Evolutionary conservation across 1,140 invertebrate species (phyloP).

Genomic region (Bombyx mandarina): DNA sequence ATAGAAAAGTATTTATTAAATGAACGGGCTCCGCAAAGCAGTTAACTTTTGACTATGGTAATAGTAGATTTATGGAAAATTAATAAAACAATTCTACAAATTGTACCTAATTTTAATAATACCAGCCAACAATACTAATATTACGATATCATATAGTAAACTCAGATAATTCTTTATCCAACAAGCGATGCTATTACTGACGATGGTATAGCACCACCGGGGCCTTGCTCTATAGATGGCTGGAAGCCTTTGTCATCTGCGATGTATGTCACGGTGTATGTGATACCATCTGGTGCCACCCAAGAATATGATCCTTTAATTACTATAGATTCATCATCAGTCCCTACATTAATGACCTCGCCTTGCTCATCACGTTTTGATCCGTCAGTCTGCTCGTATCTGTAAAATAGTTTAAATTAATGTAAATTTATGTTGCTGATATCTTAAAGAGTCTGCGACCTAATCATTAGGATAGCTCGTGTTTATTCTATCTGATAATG

Average conservation of each 20-base stretch:
- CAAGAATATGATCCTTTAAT: constrained; percentile 64
- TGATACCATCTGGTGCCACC: constrained; percentile 65
- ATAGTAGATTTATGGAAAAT: too few relatives aligned
- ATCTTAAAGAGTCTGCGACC: too few relatives aligned
- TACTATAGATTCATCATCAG: constrained; percentile 30
- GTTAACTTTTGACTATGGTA: too few relatives aligned
- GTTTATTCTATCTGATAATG: too few relatives aligned
- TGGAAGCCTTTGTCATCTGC: constrained; percentile 81
- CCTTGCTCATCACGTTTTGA: constrained; percentile 73
- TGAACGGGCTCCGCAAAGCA: too few relatives aligned
- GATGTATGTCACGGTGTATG: constrained; percentile 75
- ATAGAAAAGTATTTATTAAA: too few relatives aligned
- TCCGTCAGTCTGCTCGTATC: constrained; percentile 69
- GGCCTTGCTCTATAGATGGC: constrained; percentile 65
- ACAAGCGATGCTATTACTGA: constrained; percentile 25
- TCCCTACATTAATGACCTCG: constrained; percentile 65
- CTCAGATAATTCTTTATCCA: constrained; percentile 6
- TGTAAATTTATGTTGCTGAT: too few relatives aligned
- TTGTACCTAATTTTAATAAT: too few relatives aligned
- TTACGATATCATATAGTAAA: too few relatives aligned
- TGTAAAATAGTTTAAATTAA: constrained; percentile 9
- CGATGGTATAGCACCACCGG: constrained; percentile 68
- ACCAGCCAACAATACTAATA: too few relatives aligned
- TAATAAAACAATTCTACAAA: too few relatives aligned
- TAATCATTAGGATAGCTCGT: too few relatives aligned